Evolutionary conservation across 2,797 vertebrate species (phyloP).

Genomic region (Mionectes olivaceus): DNA sequence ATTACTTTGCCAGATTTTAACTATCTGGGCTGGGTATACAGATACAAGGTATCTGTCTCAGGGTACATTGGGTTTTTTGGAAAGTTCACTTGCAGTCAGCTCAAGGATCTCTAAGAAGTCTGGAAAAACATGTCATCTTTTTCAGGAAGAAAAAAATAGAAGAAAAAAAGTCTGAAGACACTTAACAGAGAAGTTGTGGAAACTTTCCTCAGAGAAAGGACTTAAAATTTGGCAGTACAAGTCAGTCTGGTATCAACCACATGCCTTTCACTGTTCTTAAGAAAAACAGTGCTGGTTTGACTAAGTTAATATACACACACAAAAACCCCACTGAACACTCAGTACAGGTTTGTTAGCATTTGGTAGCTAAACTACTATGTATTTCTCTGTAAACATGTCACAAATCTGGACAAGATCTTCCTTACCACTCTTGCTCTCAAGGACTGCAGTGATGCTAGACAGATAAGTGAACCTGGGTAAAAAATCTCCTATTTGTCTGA

Average conservation of each 20-base stretch:
- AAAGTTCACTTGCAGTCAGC: background rate
- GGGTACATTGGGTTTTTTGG: background rate
- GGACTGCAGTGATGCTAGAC: background rate
- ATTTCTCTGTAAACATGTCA: background rate
- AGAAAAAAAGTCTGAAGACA: background rate
- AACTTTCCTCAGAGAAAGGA: background rate
- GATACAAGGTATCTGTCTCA: background rate
- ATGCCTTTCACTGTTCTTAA: background rate
- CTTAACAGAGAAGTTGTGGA: slow-evolving; percentile 15
- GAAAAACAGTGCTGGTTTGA: slow-evolving; percentile 5
- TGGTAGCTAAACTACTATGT: background rate
- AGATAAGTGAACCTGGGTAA: background rate
- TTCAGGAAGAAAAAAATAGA: background rate
- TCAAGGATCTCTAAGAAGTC: background rate
- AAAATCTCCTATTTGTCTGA: background rate
- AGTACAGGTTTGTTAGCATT: background rate
- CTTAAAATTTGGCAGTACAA: background rate
- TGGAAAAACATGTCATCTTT: slow-evolving; percentile 21
- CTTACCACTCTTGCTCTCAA: background rate
- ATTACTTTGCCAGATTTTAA: slow-evolving; percentile 31
- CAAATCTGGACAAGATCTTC: background rate
- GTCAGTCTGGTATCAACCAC: slow-evolving; percentile 14
- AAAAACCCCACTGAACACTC: background rate
- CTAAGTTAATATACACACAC: background rate
- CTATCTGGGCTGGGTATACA: background rate